These are phyloP conservation scores for Nomada fucata DNA, from an alignment of 2,888 invertebrate genomes.

Conservation along the genomic window DNA sequence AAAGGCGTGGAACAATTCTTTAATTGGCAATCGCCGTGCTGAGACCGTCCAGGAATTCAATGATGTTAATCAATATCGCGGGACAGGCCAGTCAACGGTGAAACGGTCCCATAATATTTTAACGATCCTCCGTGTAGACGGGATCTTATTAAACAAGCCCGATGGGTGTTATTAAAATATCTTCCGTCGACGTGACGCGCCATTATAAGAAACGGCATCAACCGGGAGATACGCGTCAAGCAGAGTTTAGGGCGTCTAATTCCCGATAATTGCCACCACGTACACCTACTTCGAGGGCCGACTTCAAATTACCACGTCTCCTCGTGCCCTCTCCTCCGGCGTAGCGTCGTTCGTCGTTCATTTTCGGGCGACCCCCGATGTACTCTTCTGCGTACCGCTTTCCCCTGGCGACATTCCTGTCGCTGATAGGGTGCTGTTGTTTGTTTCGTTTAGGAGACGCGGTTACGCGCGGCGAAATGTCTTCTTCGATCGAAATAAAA, in stretches of 20 bases:
- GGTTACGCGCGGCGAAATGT: too few relatives aligned
- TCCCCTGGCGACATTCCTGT: too few relatives aligned
- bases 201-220: constrained; percentile 31
- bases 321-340: constrained; percentile 11
- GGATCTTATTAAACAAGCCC: constrained; percentile 58
- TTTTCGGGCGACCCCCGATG: neutral
- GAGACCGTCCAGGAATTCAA: constrained; percentile 19
- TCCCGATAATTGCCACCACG: constrained; percentile 73
- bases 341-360: neutral
- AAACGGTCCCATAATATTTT: constrained; percentile 44
- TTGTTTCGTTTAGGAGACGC: too few relatives aligned
- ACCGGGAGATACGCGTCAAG: constrained; percentile 39
- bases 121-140: constrained; percentile 48
- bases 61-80: constrained; percentile 48
- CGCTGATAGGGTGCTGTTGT: too few relatives aligned
- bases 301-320: constrained; percentile 64
- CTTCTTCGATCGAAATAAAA: too few relatives aligned
- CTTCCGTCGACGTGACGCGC: constrained; percentile 49
- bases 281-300: constrained; percentile 55
- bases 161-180: constrained; percentile 72
- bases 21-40: constrained; percentile 34
- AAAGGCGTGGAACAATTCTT: neutral
- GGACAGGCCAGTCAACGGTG: neutral
- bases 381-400: too few relatives aligned
- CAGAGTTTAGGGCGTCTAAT: constrained; percentile 64